Conservation (phyloP, 2,797 vertebrate species). For the Siniperca obscura region DNA sequence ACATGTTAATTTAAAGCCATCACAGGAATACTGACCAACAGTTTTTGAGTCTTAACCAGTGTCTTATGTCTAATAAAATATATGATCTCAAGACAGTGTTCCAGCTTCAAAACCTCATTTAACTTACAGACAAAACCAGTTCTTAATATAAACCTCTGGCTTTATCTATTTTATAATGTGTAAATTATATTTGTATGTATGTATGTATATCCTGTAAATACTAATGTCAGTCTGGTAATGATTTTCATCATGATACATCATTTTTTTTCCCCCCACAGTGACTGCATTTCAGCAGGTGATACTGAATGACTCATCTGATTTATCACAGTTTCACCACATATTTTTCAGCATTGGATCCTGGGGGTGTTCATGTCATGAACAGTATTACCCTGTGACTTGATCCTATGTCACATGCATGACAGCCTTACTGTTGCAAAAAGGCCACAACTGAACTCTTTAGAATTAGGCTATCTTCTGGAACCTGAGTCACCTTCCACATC, state of each 20-base stretch:
- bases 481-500: background rate
- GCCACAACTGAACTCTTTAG: background rate
- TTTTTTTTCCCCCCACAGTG: background rate
- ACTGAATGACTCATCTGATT: background rate
- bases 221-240: background rate
- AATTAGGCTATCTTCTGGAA: background rate
- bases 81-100: conserved; percentile 13
- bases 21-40: conserved; percentile 56
- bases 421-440: background rate
- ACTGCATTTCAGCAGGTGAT: background rate
- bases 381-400: conserved; percentile 31
- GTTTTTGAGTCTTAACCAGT: conserved; percentile 68
- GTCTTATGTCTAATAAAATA: conserved; percentile 77
- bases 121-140: background rate
- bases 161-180: background rate
- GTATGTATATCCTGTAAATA: background rate
- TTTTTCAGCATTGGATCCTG: conserved; percentile 1
- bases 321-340: background rate
- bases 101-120: conserved; percentile 1
- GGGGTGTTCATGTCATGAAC: conserved; percentile 16
- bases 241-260: background rate
- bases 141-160: background rate
- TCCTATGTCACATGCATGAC: conserved; percentile 26
- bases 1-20: conserved; percentile 63
- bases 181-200: background rate